A percentile compares a stretch with the other conserved stretches of the same genome.
Evolutionary conservation across 1,140 invertebrate genomes (phyloP).

Genomic region (Drosophila mojavensis): DNA sequence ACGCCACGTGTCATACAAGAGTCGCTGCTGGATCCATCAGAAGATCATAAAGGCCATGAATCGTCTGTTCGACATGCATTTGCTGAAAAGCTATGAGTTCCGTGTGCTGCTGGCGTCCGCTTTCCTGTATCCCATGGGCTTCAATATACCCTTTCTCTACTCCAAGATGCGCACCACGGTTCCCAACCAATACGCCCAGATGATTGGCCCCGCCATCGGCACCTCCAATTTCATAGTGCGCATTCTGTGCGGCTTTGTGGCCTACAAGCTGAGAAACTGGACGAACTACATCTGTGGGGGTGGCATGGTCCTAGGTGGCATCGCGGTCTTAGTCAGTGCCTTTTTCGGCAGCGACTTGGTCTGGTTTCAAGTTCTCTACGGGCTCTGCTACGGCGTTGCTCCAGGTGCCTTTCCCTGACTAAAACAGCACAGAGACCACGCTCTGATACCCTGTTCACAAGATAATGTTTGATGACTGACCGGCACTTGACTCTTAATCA

Average conservation of each 20-base stretch:
- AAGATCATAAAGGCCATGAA: constrained; percentile 36
- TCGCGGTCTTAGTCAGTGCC: constrained; percentile 55
- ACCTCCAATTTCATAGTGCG: constrained; percentile 54
- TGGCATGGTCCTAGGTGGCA: constrained; percentile 66
- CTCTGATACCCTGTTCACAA: not conserved
- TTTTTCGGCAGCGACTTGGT: constrained; percentile 62
- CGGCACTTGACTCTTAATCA: no score
- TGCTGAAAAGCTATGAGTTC: constrained; percentile 64
- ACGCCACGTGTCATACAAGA: not conserved
- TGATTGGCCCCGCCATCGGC: constrained; percentile 68
- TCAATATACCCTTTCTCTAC: constrained; percentile 77
- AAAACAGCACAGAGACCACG: no score
- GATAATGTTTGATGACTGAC: not conserved
- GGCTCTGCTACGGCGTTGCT: constrained; percentile 93
- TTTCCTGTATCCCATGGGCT: constrained; percentile 72
- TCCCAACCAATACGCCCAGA: constrained; percentile 26
- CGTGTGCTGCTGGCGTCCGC: constrained; percentile 58
- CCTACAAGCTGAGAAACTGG: constrained; percentile 53
- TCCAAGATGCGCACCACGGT: constrained; percentile 53
- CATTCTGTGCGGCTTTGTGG: constrained; percentile 61
- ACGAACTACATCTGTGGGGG: constrained; percentile 62
- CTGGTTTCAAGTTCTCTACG: constrained; percentile 90
- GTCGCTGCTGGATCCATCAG: constrained; percentile 17
- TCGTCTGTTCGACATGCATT: constrained; percentile 63
- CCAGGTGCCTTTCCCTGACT: constrained; percentile 84